These are phyloP conservation scores for Laspeyria flexula DNA, from an alignment of 2,888 invertebrate species.

Conservation along the genomic window DNA sequence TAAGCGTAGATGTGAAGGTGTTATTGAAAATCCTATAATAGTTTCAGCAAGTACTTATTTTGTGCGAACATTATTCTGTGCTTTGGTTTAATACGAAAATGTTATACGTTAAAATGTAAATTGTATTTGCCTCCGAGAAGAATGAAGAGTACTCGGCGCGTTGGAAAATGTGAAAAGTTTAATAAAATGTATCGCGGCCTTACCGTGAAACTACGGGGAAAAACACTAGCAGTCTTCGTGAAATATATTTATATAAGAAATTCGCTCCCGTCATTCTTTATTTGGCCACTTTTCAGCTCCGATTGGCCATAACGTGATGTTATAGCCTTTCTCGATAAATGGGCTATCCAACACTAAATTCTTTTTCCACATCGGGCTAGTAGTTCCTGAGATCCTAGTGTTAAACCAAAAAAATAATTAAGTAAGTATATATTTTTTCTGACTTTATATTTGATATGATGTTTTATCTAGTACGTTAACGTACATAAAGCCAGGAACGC, in stretches of 20 bases:
- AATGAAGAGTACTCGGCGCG: not conserved
- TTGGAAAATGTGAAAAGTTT: slow-evolving; percentile 1
- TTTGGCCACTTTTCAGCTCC: too few species aligned
- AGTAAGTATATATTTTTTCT: too few species aligned
- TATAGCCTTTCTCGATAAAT: too few species aligned
- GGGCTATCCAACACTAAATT: too few species aligned
- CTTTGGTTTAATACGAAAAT: not conserved
- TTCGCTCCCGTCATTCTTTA: too few species aligned
- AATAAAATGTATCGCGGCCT: not conserved
- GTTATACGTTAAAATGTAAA: not conserved
- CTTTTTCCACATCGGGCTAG: too few species aligned
- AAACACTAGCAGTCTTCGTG: not conserved
- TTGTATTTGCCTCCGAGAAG: not conserved
- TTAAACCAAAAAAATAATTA: too few species aligned
- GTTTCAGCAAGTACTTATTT: not conserved
- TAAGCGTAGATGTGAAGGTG: too few species aligned
- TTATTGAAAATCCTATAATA: too few species aligned
- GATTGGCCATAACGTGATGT: too few species aligned
- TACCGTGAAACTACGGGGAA: not conserved
- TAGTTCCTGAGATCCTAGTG: too few species aligned
- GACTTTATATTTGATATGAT: not conserved
- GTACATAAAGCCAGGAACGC: not conserved
- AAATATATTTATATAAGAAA: not conserved
- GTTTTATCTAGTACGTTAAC: not conserved
- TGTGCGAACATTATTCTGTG: not conserved